Conservation (phyloP, 2,797 vertebrate genomes). For the Calcarius lapponicus region DNA sequence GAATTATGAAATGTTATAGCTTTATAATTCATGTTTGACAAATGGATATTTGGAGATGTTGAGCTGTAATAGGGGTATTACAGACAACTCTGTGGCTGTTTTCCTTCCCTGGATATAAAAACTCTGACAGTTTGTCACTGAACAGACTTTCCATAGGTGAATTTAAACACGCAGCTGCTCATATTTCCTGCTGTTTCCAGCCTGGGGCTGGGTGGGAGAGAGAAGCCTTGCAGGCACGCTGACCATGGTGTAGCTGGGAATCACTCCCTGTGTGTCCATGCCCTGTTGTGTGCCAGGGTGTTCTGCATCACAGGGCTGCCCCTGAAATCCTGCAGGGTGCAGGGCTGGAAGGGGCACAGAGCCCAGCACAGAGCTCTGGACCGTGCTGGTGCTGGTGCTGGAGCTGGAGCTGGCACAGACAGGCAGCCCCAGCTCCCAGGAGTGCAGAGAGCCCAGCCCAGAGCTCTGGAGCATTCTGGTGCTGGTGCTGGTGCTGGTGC, state of each 20-base stretch:
- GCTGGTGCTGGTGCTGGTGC: too few species aligned
- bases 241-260: neutral
- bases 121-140: slow-evolving; percentile 18
- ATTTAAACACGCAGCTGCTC: neutral
- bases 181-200: neutral
- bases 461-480: neutral
- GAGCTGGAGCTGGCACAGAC: too few species aligned
- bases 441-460: neutral
- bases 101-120: slow-evolving; percentile 12
- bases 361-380: neutral
- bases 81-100: slow-evolving; percentile 8
- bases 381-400: too few species aligned
- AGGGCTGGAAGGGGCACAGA: neutral
- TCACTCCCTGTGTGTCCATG: accelerated
- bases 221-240: neutral
- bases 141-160: neutral
- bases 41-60: slow-evolving; percentile 51
- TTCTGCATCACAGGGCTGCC: neutral
- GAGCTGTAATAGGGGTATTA: slow-evolving; percentile 8
- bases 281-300: accelerated
- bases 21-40: slow-evolving; percentile 65
- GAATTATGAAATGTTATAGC: slow-evolving; percentile 58
- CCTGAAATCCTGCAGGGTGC: accelerated
- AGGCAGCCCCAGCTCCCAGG: too few species aligned
- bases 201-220: neutral